phyloP scores from a whole-genome alignment of 2,113 vertebrate species.

The Odocoileus virginianus region DNA sequence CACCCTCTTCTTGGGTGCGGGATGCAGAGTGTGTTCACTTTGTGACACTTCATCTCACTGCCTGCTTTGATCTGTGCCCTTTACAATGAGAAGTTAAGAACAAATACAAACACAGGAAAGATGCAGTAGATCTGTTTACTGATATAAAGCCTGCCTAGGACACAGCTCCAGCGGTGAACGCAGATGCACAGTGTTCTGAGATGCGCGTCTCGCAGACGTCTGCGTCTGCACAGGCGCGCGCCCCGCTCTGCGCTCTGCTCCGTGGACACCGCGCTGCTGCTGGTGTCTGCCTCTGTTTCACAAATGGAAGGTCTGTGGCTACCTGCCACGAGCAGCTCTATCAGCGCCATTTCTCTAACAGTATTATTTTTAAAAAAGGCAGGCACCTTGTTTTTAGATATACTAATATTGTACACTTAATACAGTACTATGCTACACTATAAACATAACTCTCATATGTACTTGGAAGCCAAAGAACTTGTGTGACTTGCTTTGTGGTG shows the following conservation, averaged over 20 bases:
- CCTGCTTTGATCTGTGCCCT: not conserved
- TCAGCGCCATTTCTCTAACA: not conserved
- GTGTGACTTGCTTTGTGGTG: not conserved
- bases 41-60: not conserved
- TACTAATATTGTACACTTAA: not conserved
- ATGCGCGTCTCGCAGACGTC: not conserved
- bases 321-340: not conserved
- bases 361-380: not conserved
- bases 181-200: not conserved
- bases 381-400: not conserved
- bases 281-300: too few species aligned
- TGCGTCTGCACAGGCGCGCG: fast-evolving
- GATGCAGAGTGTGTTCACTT: not conserved
- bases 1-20: not conserved
- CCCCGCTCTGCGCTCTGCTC: too few species aligned
- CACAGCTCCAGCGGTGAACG: not conserved
- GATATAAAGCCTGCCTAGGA: not conserved
- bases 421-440: fast-evolving
- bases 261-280: too few species aligned
- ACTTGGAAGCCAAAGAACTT: not conserved
- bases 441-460: fast-evolving
- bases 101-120: not conserved
- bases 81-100: not conserved
- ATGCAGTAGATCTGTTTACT: not conserved
- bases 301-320: not conserved